These are phyloP conservation scores for Ailurus styani DNA, from an alignment of 2,113 vertebrate genomes.

Conservation along the genomic window DNA sequence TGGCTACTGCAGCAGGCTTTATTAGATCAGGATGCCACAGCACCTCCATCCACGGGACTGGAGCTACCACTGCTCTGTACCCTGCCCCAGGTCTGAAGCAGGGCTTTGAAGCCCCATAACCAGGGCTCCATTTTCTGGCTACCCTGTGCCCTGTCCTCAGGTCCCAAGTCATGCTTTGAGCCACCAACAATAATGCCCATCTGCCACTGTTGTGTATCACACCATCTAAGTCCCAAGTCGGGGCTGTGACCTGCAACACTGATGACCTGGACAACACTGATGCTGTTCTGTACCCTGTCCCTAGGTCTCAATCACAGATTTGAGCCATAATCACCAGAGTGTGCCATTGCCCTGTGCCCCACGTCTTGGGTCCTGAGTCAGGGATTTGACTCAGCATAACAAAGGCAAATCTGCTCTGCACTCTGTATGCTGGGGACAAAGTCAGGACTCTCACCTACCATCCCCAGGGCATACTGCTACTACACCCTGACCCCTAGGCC, in stretches of 20 bases:
- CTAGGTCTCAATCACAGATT: not conserved
- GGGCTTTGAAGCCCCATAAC: not conserved
- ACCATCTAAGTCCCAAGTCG: not conserved
- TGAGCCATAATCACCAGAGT: not conserved
- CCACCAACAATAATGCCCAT: not conserved
- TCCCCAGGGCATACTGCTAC: not conserved
- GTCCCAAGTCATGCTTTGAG: not conserved
- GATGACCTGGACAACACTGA: too few relatives aligned
- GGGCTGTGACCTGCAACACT: not conserved
- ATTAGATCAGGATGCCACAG: not conserved
- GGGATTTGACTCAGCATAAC: not conserved
- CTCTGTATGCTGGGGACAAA: not conserved
- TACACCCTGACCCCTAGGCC: not conserved
- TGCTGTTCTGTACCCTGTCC: not conserved
- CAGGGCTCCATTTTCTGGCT: not conserved
- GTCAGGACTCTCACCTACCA: not conserved
- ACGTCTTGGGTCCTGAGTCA: not conserved
- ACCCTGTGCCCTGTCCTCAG: too few relatives aligned
- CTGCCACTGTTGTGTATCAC: not conserved
- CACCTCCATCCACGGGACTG: not conserved
- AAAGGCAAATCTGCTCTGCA: not conserved
- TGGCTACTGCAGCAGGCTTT: not conserved
- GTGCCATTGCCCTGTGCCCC: not conserved
- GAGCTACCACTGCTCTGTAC: not conserved
- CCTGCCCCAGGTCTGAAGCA: not conserved